phyloP scores from a whole-genome alignment of 1,140 invertebrate species.

The Watersipora subatra region DNA sequence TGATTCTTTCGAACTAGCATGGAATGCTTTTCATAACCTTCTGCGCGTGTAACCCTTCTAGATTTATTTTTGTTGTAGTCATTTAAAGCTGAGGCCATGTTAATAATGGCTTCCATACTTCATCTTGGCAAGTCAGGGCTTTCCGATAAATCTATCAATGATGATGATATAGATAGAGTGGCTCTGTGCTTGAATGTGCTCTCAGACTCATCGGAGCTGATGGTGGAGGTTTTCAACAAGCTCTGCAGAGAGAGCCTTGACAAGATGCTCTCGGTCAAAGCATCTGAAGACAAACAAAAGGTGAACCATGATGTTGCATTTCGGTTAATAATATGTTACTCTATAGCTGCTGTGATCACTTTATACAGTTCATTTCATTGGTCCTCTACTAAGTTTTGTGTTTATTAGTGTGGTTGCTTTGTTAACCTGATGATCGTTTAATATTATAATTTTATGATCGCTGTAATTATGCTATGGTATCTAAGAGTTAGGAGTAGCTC shows the following conservation, averaged over 20 bases:
- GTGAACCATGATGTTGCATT: conserved; percentile 14
- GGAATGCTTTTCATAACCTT: too few species aligned
- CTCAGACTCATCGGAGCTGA: conserved; percentile 56
- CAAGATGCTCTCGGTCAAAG: conserved; percentile 70
- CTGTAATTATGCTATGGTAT: too few species aligned
- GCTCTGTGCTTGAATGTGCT: conserved; percentile 59
- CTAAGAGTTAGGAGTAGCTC: too few species aligned
- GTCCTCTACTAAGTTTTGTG: too few species aligned
- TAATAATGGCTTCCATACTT: conserved; percentile 71
- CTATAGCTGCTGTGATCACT: too few species aligned
- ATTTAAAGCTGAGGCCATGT: conserved; percentile 69
- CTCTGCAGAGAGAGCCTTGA: conserved; percentile 66
- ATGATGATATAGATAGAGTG: conserved; percentile 84
- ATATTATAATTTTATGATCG: too few species aligned
- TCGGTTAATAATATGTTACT: background rate
- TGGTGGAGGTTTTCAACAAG: conserved; percentile 61
- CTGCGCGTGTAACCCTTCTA: too few species aligned
- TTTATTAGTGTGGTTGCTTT: too few species aligned
- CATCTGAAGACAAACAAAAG: conserved; percentile 55
- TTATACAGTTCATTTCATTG: too few species aligned
- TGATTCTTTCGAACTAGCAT: too few species aligned
- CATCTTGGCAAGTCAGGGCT: conserved; percentile 64
- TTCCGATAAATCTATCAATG: conserved; percentile 59
- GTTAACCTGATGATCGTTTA: too few species aligned
- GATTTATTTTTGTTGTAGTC: conserved; percentile 23